Evolutionary conservation across 2,113 vertebrate species (phyloP).

Genomic region (Lamprologus sp.): DNA sequence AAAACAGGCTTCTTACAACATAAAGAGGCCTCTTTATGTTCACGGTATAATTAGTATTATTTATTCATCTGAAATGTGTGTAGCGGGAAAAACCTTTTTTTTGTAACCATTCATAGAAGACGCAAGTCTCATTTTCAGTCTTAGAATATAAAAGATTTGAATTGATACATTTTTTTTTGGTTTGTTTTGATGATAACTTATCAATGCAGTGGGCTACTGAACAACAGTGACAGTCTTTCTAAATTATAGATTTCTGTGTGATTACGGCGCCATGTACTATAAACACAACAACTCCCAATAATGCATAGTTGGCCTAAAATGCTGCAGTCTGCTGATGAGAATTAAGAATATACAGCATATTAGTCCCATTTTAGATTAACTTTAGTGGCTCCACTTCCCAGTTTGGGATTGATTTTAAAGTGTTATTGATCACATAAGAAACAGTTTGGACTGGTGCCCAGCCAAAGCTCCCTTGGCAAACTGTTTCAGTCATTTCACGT

Average conservation of each 20-base stretch:
- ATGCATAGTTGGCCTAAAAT: not conserved
- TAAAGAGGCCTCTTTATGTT: not conserved
- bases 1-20: not conserved
- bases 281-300: not conserved
- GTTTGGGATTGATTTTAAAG: conserved; percentile 21
- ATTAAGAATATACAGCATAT: not conserved
- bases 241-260: not conserved
- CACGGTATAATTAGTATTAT: not conserved
- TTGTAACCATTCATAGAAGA: not conserved
- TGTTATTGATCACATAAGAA: conserved; percentile 23
- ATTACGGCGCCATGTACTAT: not conserved
- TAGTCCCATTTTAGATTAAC: not conserved
- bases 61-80: not conserved
- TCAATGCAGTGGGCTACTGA: not conserved
- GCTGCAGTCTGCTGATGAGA: not conserved
- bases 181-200: not conserved
- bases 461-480: not conserved
- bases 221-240: not conserved
- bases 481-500: conserved; percentile 3
- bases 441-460: conserved; percentile 6
- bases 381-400: not conserved
- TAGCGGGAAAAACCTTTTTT: not conserved
- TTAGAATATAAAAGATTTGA: not conserved
- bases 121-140: not conserved
- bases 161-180: not conserved